Percentiles rank a stretch among this genome's conserved stretches.
phyloP scores from a whole-genome alignment of 2,113 vertebrate species.

The Callipepla squamata region DNA sequence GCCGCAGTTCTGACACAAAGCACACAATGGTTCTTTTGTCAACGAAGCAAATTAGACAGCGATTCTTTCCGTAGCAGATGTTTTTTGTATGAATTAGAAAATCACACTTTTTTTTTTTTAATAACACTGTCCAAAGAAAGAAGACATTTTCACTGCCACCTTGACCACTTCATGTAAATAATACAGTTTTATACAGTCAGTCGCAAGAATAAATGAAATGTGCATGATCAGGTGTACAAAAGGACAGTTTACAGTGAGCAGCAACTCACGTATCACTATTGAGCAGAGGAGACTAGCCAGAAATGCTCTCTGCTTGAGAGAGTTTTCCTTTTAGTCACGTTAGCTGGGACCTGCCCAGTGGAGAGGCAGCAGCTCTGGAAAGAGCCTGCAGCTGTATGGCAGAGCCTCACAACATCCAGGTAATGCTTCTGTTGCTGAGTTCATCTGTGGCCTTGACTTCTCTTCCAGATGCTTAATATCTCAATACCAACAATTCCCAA shows the following conservation, averaged over 20 bases:
- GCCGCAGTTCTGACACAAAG: constrained; percentile 83
- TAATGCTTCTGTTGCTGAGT: neutral
- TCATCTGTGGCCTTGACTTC: neutral
- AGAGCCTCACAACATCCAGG: neutral
- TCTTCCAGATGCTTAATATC: neutral
- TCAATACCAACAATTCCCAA: neutral
- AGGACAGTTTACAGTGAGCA: neutral
- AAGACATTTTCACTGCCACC: neutral
- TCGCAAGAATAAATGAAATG: neutral
- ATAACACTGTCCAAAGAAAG: neutral
- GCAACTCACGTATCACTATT: neutral
- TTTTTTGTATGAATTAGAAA: neutral
- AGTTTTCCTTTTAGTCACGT: neutral
- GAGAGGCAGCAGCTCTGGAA: neutral
- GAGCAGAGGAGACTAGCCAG: neutral
- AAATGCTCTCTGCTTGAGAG: neutral
- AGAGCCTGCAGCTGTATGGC: neutral
- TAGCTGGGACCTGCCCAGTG: neutral
- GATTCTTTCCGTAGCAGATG: neutral
- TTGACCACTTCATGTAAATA: neutral
- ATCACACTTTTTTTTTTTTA: neutral
- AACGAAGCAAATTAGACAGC: neutral
- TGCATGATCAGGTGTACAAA: neutral
- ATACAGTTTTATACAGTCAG: neutral
- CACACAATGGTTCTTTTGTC: constrained; percentile 2